Evolutionary conservation across 2,113 vertebrate genomes (phyloP), one percentile per base, ranked within the genome.

Genomic region (Peromyscus polionotus): DNA sequence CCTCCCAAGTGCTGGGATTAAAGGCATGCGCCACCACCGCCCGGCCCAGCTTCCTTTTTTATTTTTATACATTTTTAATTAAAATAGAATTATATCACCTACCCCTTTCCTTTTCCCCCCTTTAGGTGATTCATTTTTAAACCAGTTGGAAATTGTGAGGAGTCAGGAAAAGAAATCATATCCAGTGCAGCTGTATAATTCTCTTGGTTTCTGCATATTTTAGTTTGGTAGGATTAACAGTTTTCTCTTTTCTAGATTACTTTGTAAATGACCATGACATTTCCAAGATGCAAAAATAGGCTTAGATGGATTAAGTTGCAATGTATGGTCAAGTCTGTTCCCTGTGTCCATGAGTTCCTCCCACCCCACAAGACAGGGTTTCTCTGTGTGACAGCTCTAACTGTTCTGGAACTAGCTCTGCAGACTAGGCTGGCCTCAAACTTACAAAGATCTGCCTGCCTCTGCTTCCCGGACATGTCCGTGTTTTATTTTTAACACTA

Each of bases 191-290:
- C 72, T 59, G 2, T 75, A 24, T 26, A 87, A 14, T 45, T 93
- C 9, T 57, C 54, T 65, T 87, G 24, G 33, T 54, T 76, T 68
- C 31, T 61, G 31, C 59, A 70, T 42, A 70, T 61, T 90, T 93
- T 90, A 68, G 24, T 76, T 85, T 83, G 39, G 68, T 83, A 31
- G 77, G 77, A 90, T 90, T 93, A 90, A 76, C 39, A 59, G 12
- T 85, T 70, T 93, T 90, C 13, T 77, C 7, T 90, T 33, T 90
- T 90, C 51, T 39, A 63, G n/a, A 70, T 84, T 84, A 67, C 68
- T 42, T 48, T 90, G 48, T 68, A 57, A 93, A 93, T 45, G 20
- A 93, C n/a, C 12, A 20, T 88, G 85, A 59, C 9, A 59, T 59
- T 88, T 89, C 70, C 77, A 9, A 77, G 86, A 10, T 95, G 19